Evolutionary conservation across 2,797 vertebrate genomes (phyloP).

Genomic region (Takifugu rubripes): DNA sequence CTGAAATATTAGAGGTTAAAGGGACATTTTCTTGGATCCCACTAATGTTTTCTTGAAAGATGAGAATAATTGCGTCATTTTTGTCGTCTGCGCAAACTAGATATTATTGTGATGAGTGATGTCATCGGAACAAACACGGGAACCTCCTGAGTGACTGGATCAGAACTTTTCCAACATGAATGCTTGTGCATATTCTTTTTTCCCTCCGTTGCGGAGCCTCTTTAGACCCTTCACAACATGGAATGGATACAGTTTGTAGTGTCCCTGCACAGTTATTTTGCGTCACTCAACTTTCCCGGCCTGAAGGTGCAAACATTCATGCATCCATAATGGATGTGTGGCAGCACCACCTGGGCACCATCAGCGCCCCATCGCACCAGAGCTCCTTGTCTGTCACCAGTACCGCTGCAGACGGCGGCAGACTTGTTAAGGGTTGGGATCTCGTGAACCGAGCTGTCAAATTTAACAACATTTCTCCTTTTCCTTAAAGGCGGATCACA

Average conservation of each 20-base stretch:
- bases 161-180: too few species aligned
- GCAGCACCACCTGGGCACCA: conserved; percentile 60
- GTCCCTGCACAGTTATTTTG: too few species aligned
- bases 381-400: conserved; percentile 58
- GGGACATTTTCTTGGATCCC: too few species aligned
- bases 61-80: too few species aligned
- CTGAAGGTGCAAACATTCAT: conserved; percentile 3
- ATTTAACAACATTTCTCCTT: conserved; percentile 62
- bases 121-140: too few species aligned
- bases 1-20: too few species aligned
- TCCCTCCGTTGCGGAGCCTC: too few species aligned
- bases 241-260: neutral
- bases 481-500: conserved; percentile 57
- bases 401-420: conserved; percentile 61
- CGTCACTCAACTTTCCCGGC: conserved; percentile 25
- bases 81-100: too few species aligned
- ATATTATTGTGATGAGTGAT: too few species aligned
- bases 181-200: too few species aligned
- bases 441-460: conserved; percentile 63
- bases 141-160: too few species aligned
- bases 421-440: conserved; percentile 55
- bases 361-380: conserved; percentile 52
- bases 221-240: neutral
- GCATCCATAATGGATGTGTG: conserved; percentile 32
- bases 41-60: too few species aligned